Base-by-base conservation (phyloP, 2,888 invertebrate species). In the Epistrophe eligans region DNA sequence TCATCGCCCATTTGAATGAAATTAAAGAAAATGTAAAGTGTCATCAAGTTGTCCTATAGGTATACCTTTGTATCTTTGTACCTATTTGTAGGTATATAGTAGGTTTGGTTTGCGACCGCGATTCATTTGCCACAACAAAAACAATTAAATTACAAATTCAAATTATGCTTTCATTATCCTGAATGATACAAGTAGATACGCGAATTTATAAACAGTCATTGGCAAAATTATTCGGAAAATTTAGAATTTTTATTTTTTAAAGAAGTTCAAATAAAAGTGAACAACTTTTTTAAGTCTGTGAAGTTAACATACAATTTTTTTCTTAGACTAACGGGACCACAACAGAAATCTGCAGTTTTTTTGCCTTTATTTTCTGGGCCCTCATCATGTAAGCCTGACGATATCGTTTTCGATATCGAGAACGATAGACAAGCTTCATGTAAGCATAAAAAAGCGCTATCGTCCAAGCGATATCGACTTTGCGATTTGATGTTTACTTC, bases 121-220 rank as follows among this genome's bases (percentile, higher is more conserved):
- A 79, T 82, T 81, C 82, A 82, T 87, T 87, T 79, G 79, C 77
- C 70, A 67, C 35, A 67, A 38, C 50, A 17, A 62, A 43, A 76
- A 71, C 82, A 82, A 82, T 87, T 87, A 87, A 87, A 81, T 87
- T 87, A 87, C 74, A 87, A 87, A 82, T 87, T 87, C 85, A 82
- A 87, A 87, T 87, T 82, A 82, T 76, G 79, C 64, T 82, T 79
- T 77, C 79, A 76, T 87, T 82, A 82, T 76, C 60, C 40, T 50
- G 66, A 55, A 40, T 40, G 24, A 62, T 40, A 62, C 17, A 11
- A 35, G 17, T 10, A 24, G 15, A 2, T 48, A 87, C 58, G 71
- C 77, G 71, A 62, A 77, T 57, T 24, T 28, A 71, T 77, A 10
- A 8, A 50, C 38, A 71, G 62, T 62, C 62, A 15, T 2, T 7